These are phyloP conservation scores for Nemurella pictetii DNA, from an alignment of 2,888 invertebrate species.

Conservation along the genomic window DNA sequence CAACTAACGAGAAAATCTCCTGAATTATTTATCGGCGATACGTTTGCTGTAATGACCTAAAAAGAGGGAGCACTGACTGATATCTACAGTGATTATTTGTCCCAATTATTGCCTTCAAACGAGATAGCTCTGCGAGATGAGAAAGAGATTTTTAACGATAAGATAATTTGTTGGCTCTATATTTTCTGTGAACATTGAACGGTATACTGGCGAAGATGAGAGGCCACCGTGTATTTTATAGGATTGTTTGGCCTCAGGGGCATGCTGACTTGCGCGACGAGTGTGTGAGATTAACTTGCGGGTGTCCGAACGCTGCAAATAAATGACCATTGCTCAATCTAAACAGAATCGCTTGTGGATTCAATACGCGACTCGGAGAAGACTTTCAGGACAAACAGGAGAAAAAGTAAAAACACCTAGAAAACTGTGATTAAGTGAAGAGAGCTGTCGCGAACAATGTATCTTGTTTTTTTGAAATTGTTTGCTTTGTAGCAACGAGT, in stretches of 20 bases:
- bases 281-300: neutral
- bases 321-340: neutral
- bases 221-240: neutral
- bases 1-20: neutral
- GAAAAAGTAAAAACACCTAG: conserved; percentile 19
- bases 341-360: conserved; percentile 14
- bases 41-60: neutral
- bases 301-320: neutral
- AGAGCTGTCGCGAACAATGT: neutral
- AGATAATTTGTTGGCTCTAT: no score
- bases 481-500: neutral
- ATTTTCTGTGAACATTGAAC: no score
- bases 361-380: conserved; percentile 21
- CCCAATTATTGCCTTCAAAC: no score
- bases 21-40: neutral
- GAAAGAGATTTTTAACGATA: no score
- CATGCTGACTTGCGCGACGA: neutral
- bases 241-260: no score
- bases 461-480: neutral
- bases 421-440: neutral
- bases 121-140: no score
- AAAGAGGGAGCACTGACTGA: neutral
- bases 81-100: no score
- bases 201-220: no score
- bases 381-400: conserved; percentile 1